A percentile compares a stretch with the other conserved stretches of the same genome.
These are phyloP conservation scores for Sphaerophoria rueppellii DNA, from an alignment of 2,888 invertebrate species.

Conservation along the genomic window DNA sequence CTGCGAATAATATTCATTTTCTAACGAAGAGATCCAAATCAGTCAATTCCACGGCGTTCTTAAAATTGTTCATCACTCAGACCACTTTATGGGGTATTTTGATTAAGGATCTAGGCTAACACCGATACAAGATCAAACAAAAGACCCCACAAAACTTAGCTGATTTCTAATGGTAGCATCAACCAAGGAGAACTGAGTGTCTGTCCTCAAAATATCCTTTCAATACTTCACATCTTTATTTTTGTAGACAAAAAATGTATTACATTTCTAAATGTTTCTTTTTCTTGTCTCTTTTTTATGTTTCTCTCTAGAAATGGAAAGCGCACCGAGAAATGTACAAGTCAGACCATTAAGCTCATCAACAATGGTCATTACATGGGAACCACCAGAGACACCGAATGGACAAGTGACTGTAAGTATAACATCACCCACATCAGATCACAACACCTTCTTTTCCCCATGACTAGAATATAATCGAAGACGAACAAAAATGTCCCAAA, in stretches of 20 bases:
- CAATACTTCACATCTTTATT: neutral
- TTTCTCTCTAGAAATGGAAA: constrained; percentile 91
- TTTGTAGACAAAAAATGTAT: neutral
- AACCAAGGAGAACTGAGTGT: neutral
- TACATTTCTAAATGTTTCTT: constrained; percentile 8
- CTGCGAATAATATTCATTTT: too few species aligned
- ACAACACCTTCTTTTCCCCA: neutral
- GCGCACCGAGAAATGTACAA: constrained; percentile 96
- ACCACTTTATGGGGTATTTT: too few species aligned
- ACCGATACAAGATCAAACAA: too few species aligned
- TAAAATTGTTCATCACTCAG: too few species aligned
- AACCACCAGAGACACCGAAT: constrained; percentile 98
- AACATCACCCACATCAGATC: constrained; percentile 52
- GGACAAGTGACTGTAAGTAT: constrained; percentile 96
- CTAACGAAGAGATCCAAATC: too few species aligned
- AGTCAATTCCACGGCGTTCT: too few species aligned
- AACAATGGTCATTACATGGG: constrained; percentile 99
- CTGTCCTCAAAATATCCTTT: neutral
- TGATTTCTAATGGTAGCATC: too few species aligned
- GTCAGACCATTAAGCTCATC: constrained; percentile 96
- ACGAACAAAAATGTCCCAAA: constrained; percentile 12
- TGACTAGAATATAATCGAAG: neutral
- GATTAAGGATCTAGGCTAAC: too few species aligned
- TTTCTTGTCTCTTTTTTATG: neutral
- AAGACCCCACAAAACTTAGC: too few species aligned